These are phyloP conservation scores for Lemur catta DNA, from an alignment of 2,797 vertebrate genomes.

Conservation along the genomic window DNA sequence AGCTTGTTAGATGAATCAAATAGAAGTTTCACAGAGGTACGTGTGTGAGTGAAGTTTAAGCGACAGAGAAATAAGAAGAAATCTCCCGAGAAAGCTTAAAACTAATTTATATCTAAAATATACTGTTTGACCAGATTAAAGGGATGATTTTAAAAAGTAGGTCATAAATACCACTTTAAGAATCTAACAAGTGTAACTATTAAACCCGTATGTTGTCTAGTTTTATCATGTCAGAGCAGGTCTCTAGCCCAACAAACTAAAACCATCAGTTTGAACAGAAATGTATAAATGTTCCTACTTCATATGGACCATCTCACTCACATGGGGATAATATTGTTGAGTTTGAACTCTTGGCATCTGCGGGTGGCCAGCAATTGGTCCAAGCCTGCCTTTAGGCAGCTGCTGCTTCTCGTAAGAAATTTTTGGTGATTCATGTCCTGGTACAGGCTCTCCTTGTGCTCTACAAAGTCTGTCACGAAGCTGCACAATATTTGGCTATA, in stretches of 20 bases:
- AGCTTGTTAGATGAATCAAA: not conserved
- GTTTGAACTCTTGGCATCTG: conserved; percentile 82
- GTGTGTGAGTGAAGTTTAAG: not conserved
- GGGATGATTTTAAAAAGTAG: not conserved
- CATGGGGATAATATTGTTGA: conserved; percentile 87
- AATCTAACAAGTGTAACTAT: not conserved
- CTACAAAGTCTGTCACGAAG: conserved; percentile 91
- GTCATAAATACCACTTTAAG: not conserved
- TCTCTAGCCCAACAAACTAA: not conserved
- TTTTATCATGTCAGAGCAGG: not conserved
- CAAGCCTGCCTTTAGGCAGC: conserved; percentile 73
- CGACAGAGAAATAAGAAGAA: not conserved
- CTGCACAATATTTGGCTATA: conserved; percentile 88
- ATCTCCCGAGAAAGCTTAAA: not conserved
- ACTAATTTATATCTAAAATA: conserved; percentile 14
- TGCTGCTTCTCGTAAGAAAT: conserved; percentile 70
- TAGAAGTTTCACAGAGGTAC: not conserved
- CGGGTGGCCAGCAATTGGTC: conserved; percentile 79
- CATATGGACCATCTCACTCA: conserved; percentile 55
- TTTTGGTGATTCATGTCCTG: conserved; percentile 69
- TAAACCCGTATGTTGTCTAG: not conserved
- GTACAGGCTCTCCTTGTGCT: conserved; percentile 88
- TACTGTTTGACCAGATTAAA: not conserved
- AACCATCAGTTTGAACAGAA: not conserved
- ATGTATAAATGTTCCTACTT: not conserved